Evolutionary conservation across 1,140 invertebrate species (phyloP).

Genomic region (Chymomyza costata): DNA sequence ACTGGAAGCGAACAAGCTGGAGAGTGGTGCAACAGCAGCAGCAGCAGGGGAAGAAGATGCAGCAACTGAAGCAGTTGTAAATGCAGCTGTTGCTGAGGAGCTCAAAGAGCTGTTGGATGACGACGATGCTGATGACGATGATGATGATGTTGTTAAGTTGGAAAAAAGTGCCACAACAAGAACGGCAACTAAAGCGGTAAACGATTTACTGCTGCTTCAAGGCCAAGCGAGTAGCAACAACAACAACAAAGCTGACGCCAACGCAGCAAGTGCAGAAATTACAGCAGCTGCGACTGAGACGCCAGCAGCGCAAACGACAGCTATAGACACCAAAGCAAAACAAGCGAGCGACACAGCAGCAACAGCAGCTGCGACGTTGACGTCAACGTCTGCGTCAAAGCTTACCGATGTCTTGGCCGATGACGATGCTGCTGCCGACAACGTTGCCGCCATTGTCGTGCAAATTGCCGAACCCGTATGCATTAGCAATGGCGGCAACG

Average conservation of each 20-base stretch:
- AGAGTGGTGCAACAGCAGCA: constrained; percentile 5
- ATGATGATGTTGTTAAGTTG: too few relatives aligned
- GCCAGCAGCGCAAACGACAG: neutral
- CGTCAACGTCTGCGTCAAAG: too few relatives aligned
- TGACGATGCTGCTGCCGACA: constrained; percentile 10
- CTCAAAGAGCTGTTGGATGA: too few relatives aligned
- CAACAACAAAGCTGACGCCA: constrained; percentile 2
- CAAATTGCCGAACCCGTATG: constrained; percentile 8
- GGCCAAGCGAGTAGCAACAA: too few relatives aligned
- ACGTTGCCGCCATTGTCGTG: constrained; percentile 5
- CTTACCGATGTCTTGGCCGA: too few relatives aligned
- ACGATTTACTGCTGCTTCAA: too few relatives aligned
- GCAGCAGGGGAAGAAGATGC: constrained; percentile 9
- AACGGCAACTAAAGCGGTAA: too few relatives aligned
- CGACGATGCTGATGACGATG: too few relatives aligned
- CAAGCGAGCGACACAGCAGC: constrained; percentile 2
- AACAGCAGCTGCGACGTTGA: constrained; percentile 8
- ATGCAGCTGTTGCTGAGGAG: too few relatives aligned
- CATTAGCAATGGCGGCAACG: constrained; percentile 4
- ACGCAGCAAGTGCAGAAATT: neutral
- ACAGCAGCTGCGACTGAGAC: neutral
- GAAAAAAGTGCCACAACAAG: too few relatives aligned
- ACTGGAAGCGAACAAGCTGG: neutral
- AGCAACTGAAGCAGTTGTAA: neutral
- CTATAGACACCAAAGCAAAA: constrained; percentile 12